Conservation (phyloP, 2,888 invertebrate species). For the Gymnoscelis rufifasciata region DNA sequence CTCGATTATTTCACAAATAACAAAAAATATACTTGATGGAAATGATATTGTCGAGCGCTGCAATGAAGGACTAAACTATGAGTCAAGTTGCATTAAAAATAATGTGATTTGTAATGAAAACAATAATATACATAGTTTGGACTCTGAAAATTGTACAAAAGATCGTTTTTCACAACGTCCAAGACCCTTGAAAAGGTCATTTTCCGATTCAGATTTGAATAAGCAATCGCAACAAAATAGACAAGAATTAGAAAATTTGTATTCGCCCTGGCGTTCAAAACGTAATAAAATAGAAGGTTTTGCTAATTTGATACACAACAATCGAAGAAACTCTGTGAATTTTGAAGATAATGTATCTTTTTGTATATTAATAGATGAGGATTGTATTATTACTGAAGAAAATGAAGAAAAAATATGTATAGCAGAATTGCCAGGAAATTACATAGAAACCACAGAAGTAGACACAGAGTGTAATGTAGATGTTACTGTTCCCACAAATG, state of each 20-base stretch:
- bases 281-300: constrained; percentile 44
- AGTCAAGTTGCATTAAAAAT: too few species aligned
- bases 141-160: too few species aligned
- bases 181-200: constrained; percentile 56
- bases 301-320: constrained; percentile 47
- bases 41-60: constrained; percentile 2
- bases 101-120: constrained; percentile 2
- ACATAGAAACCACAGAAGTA: constrained; percentile 34
- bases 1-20: constrained; percentile 16
- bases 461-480: constrained; percentile 31
- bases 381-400: constrained; percentile 61
- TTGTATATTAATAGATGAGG: constrained; percentile 66
- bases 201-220: constrained; percentile 63
- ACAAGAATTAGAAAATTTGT: constrained; percentile 31
- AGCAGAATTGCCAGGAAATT: constrained; percentile 48
- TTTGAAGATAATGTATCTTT: constrained; percentile 63
- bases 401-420: constrained; percentile 54
- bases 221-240: constrained; percentile 28
- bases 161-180: too few species aligned
- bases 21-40: constrained; percentile 8
- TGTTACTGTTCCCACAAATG: constrained; percentile 3
- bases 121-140: background rate
- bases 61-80: background rate
- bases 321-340: constrained; percentile 64
- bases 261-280: constrained; percentile 42